These are phyloP conservation scores for Amphiduros pacificus DNA, from an alignment of 2,888 invertebrate species.

Conservation along the genomic window DNA sequence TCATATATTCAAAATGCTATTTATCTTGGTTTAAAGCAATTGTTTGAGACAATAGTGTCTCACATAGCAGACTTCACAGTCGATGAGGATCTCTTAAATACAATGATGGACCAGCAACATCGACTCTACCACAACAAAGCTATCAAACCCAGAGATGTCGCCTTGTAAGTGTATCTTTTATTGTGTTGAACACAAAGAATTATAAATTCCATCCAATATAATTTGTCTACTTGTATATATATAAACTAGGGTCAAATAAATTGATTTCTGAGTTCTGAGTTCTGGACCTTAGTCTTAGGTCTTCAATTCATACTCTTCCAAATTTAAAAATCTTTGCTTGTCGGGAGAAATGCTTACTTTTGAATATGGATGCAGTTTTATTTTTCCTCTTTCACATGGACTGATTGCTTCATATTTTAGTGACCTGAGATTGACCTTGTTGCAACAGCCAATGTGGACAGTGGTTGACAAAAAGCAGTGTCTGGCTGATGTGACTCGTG, in stretches of 20 bases:
- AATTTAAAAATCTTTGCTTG: too few species aligned
- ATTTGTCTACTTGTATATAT: too few species aligned
- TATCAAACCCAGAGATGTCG: slow-evolving; percentile 10
- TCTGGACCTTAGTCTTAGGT: too few species aligned
- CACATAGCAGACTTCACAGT: slow-evolving; percentile 4
- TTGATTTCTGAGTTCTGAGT: too few species aligned
- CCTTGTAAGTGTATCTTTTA: slow-evolving; percentile 4
- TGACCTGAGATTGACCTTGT: slow-evolving; percentile 5
- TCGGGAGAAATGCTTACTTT: too few species aligned
- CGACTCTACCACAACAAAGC: slow-evolving; percentile 9
- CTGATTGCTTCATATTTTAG: too few species aligned
- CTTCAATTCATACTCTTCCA: too few species aligned
- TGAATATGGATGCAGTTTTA: too few species aligned
- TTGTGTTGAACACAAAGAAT: too few species aligned
- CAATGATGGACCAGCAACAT: slow-evolving; percentile 8
- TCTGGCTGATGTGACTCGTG: background rate
- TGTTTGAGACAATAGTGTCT: slow-evolving; percentile 1
- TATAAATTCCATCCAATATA: too few species aligned
- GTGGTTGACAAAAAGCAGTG: background rate
- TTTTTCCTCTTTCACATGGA: too few species aligned
- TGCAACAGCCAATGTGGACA: slow-evolving; percentile 5
- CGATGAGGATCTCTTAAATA: slow-evolving; percentile 8
- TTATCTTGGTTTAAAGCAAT: background rate
- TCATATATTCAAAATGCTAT: background rate
- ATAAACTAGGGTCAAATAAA: too few species aligned